Base-by-base conservation (phyloP, 2,797 vertebrate species). In the Moxostoma hubbsi region DNA sequence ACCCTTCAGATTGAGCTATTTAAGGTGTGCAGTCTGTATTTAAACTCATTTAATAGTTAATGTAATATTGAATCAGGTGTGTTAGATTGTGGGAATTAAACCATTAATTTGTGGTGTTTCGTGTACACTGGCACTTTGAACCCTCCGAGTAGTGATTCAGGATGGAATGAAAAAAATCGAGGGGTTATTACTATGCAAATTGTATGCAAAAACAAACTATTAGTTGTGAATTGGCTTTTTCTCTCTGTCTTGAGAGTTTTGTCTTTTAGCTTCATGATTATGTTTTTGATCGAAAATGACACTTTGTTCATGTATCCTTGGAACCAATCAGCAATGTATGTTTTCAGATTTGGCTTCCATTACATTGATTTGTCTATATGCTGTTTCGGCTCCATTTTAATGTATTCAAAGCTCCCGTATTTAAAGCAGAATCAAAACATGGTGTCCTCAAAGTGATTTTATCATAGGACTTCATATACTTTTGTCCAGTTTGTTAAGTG, bases 161-260 rank as follows among this genome's bases (percentile, higher is more conserved):
- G 5, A 13, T 2, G 0, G 11, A 3, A 68, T 69, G 49, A 62
- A 45, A 51, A 63, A 43, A 47, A 5, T 36, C 36, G 3, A 36
- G 36, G 36, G 36, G 36, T 36, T 36, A 6, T 15, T 6, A 1
- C 36, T 36, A 53, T 62, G 36, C 43, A 12, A 13, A n/a, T 55
- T 57, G 8, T 6, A 55, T 53, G 11, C 24, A 12, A 49, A 77
- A 36, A 36, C 36, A 36, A 45, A 45, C 55, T 67, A 8, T 16
- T 68, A 15, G 46, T 61, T 54, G 15, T 62, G 9, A 61, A 6
- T 54, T 64, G 55, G 75, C 75, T 68, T 76, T 76, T 76, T n/a
- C 18, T 24, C 2, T 24, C 18, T 24, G 36, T 36, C 36, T 36
- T 36, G 4, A 24, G 18, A 36, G 3, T 36, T 36, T 12, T 18